Evolutionary conservation across 2,113 vertebrate genomes (phyloP), one percentile per base, ranked within the genome.

Genomic region (Hemibagrus wyckioides): DNA sequence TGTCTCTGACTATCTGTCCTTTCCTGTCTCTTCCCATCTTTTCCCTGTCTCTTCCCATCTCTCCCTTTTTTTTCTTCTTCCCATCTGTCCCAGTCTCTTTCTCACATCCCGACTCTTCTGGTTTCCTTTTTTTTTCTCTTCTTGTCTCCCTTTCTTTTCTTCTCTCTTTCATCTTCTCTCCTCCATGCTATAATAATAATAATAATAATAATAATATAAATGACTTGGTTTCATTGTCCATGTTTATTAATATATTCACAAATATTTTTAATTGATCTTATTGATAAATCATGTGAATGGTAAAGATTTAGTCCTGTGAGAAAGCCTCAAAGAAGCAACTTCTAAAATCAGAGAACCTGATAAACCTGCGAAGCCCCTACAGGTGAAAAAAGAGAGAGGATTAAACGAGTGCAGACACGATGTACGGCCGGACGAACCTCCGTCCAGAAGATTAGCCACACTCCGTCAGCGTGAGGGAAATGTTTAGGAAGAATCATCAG

Each of bases 401-500:
- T 21, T 71, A 71, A 71, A 71, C 19, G 19, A 28, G 71, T 75
- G 41, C 25, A 48, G 13, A 28, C 23, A 6, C 17, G n/a, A 25
- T 36, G 41, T 73, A 44, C 3, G 39, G 11, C 36, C 1, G 15
- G 73, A 41, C 52, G 61, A 23, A 69, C 19, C 14, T n/a, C 44
- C 3, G 3, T 54, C 75, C 33, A 48, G 9, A 52, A 48, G n/a
- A 36, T 23, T 80, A 86, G 59, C 36, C 79, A 39, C 61, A 82
- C 39, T 33, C 36, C 44, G 75, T 84, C 30, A 83, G 87, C 71
- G 69, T 59, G 54, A 69, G 44, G 85, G 89, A 89, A 89, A 79
- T 85, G 89, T 90, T 91, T 90, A 86, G 56, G 81, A 84, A 76
- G 39, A 80, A 79, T 86, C 86, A 85, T 87, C 91, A 84, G 44